These are phyloP conservation scores for Bovichtus diacanthus DNA, from an alignment of 2,797 vertebrate species.

Conservation along the genomic window DNA sequence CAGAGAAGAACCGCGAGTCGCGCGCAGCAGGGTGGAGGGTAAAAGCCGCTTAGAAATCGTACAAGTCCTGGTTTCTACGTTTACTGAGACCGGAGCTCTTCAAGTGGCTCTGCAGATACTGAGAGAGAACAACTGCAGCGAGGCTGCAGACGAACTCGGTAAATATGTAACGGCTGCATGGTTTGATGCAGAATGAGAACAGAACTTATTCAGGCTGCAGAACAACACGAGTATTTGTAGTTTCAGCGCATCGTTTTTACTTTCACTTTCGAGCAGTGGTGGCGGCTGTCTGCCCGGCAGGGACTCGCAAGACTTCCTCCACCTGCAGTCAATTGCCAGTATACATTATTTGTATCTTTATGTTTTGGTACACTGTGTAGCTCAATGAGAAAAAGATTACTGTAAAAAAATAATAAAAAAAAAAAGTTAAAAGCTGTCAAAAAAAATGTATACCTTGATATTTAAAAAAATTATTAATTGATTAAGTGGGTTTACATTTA, in stretches of 20 bases:
- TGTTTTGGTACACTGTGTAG: no score
- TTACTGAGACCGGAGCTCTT: background rate
- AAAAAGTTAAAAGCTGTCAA: no score
- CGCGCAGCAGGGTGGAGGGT: fast-evolving
- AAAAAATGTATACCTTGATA: background rate
- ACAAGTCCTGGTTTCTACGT: background rate
- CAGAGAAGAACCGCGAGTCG: background rate
- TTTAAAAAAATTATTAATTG: background rate
- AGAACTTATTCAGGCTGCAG: background rate
- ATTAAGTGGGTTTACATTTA: background rate
- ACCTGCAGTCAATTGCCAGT: no score
- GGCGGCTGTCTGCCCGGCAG: no score
- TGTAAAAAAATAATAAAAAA: no score
- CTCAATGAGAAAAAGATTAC: no score
- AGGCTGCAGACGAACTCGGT: fast-evolving
- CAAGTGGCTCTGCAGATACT: background rate
- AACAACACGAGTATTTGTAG: no score
- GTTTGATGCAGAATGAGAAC: background rate
- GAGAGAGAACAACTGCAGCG: fast-evolving
- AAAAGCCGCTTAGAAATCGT: fast-evolving
- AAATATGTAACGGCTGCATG: background rate
- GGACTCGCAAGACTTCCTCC: no score
- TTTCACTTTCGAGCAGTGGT: no score
- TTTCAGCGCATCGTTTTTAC: no score
- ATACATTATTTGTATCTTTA: no score